Evolutionary conservation across 2,797 vertebrate species (phyloP).

Genomic region (Semotilus atromaculatus): DNA sequence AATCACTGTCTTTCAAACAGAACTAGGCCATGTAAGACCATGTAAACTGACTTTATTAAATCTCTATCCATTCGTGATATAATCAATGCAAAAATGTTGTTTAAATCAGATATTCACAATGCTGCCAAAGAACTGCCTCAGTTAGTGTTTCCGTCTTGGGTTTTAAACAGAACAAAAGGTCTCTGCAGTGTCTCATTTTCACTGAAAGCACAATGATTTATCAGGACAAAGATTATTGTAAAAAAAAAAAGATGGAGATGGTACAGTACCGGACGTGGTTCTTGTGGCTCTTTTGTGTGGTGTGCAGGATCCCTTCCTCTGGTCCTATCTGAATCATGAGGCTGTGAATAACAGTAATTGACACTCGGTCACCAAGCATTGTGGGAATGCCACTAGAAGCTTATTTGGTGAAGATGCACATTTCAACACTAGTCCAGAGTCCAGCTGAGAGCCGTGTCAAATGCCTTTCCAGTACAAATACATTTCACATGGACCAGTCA

Average conservation of each 20-base stretch:
- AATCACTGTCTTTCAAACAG: constrained; percentile 4
- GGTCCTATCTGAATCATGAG: background rate
- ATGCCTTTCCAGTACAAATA: constrained; percentile 14
- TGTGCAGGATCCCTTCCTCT: background rate
- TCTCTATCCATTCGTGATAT: background rate
- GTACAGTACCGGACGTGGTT: background rate
- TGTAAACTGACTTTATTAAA: background rate
- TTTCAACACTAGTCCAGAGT: constrained; percentile 11
- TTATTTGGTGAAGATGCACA: constrained; percentile 19
- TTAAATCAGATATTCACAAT: constrained; percentile 2
- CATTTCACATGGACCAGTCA: constrained; percentile 37
- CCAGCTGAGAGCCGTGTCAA: constrained; percentile 12
- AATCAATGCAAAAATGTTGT: background rate
- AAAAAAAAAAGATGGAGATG: background rate
- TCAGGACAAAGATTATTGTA: background rate
- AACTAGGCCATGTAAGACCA: background rate
- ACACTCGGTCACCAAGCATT: background rate
- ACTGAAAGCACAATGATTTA: constrained; percentile 2
- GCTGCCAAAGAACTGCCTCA: background rate
- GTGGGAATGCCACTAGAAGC: constrained; percentile 2
- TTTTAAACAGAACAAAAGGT: constrained; percentile 26
- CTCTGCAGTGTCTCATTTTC: constrained; percentile 2
- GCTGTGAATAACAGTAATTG: constrained; percentile 9
- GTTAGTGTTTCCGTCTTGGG: background rate
- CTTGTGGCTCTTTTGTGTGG: constrained; percentile 15